Conservation (phyloP, 1,140 invertebrate genomes). For the Eulimnadia texana region DNA sequence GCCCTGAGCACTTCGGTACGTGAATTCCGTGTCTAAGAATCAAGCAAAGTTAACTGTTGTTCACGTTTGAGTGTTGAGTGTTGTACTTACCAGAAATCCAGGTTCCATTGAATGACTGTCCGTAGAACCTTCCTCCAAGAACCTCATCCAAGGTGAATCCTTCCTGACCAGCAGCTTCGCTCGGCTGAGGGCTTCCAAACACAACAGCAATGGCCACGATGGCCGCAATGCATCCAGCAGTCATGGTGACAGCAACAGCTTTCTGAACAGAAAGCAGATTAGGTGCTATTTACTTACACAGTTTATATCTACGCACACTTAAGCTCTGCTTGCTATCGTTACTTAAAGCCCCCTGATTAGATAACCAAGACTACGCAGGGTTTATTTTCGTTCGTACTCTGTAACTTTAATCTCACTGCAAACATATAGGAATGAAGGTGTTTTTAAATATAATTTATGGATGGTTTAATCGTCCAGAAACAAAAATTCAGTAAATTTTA, state of each 20-base stretch:
- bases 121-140: conserved; percentile 22
- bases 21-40: conserved; percentile 21
- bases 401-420: too few species aligned
- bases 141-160: conserved; percentile 24
- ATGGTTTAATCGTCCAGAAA: too few species aligned
- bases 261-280: not conserved
- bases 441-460: too few species aligned
- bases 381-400: too few species aligned
- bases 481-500: too few species aligned
- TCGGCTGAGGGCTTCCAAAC: not conserved
- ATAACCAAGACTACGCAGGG: too few species aligned
- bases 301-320: too few species aligned
- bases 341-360: too few species aligned
- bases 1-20: conserved; percentile 18
- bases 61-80: conserved; percentile 4
- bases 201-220: conserved; percentile 9
- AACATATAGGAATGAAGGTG: too few species aligned
- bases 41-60: conserved; percentile 6
- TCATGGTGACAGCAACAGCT: conserved; percentile 9
- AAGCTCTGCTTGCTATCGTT: too few species aligned
- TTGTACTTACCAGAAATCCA: conserved; percentile 25
- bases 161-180: conserved; percentile 9
- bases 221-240: conserved; percentile 7
- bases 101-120: conserved; percentile 23
- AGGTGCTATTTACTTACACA: too few species aligned